Conservation (phyloP, 1,140 invertebrate genomes). For the Temnothorax longispinosus region DNA sequence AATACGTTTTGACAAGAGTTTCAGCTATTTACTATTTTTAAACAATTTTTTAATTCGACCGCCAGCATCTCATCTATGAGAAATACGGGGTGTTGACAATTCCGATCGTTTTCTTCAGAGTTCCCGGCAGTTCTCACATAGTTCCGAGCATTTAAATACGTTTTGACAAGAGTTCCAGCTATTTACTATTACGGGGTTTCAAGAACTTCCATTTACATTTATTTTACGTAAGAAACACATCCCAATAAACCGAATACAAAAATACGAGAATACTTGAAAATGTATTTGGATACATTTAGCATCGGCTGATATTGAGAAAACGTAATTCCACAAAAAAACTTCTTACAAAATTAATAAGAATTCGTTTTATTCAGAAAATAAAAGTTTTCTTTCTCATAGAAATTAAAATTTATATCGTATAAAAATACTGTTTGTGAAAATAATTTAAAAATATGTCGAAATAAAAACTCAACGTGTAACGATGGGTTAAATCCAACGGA, state of each 20-base stretch:
- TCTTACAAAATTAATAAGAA: not conserved
- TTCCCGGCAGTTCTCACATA: no score
- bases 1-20: no score
- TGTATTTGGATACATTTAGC: not conserved
- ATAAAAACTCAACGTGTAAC: not conserved
- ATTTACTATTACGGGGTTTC: no score
- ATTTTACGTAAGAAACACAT: not conserved
- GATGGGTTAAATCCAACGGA: not conserved
- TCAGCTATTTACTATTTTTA: no score
- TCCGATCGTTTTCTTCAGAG: no score
- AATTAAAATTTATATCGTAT: not conserved
- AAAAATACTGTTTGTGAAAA: not conserved
- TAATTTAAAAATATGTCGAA: conserved; percentile 1
- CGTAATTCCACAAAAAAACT: not conserved
- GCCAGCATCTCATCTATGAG: no score
- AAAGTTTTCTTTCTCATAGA: not conserved
- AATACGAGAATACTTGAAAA: not conserved
- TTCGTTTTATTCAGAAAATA: not conserved
- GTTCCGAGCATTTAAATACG: no score
- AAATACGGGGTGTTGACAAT: no score
- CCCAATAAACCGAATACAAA: not conserved
- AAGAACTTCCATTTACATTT: not conserved
- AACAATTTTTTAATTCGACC: no score
- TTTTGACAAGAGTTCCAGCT: no score
- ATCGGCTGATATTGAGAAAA: not conserved